These are phyloP conservation scores for Trinorchestia longiramus DNA, from an alignment of 1,140 invertebrate species.

Conservation along the genomic window DNA sequence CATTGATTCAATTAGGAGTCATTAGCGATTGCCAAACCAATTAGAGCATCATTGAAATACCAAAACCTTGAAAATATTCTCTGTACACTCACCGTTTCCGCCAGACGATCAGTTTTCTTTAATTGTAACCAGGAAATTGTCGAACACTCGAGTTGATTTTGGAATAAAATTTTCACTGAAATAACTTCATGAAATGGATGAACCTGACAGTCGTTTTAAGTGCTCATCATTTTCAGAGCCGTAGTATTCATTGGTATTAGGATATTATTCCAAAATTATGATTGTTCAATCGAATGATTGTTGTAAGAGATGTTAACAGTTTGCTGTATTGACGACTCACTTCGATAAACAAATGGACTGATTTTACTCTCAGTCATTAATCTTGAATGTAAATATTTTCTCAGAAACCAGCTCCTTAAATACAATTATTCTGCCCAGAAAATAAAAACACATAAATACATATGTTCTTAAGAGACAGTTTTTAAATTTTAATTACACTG, in stretches of 20 bases:
- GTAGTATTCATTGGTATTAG: neutral
- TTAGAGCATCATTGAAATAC: too few relatives aligned
- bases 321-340: neutral
- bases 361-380: neutral
- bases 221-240: too few relatives aligned
- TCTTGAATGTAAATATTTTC: neutral
- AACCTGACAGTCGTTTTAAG: neutral
- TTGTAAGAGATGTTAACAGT: neutral
- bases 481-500: neutral
- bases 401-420: neutral
- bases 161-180: neutral
- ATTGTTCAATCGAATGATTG: too few relatives aligned
- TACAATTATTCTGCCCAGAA: neutral
- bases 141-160: neutral
- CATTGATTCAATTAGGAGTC: too few relatives aligned
- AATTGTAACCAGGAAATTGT: neutral
- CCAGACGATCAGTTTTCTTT: neutral
- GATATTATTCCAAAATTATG: neutral
- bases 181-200: neutral
- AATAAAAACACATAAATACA: neutral
- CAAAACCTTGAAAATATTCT: neutral
- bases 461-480: neutral
- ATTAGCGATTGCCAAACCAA: neutral
- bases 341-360: neutral
- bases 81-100: neutral